Evolutionary conservation across 2,113 vertebrate species (phyloP).

Genomic region (Myrmecobius fasciatus): DNA sequence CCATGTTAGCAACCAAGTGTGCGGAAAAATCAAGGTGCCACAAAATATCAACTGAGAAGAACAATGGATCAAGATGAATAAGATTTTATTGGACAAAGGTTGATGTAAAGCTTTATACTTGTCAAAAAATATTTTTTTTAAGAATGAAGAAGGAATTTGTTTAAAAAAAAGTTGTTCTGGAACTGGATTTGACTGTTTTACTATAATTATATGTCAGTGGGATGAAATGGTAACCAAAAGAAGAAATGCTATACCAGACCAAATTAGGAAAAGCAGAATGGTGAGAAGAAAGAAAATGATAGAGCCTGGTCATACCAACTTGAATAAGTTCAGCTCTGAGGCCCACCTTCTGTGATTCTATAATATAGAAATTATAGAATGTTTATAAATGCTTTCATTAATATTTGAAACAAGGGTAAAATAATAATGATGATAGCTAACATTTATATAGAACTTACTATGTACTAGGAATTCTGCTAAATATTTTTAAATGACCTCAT

Average conservation of each 20-base stretch:
- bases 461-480: neutral
- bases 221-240: neutral
- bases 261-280: neutral
- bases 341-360: neutral
- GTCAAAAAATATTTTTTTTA: neutral
- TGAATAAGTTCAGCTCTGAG: neutral
- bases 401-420: neutral
- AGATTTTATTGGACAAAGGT: neutral
- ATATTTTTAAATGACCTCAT: neutral
- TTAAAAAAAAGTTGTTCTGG: neutral
- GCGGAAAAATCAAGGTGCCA: neutral
- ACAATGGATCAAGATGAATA: neutral
- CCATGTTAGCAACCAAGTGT: neutral
- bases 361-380: too few relatives aligned
- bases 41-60: neutral
- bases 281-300: neutral
- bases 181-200: neutral
- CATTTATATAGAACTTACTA: neutral
- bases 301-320: neutral
- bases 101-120: neutral
- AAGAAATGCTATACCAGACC: neutral
- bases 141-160: neutral
- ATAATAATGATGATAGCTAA: neutral
- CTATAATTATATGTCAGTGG: neutral
- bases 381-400: neutral